Percentiles rank a stretch among this genome's conserved stretches.
phyloP scores from a whole-genome alignment of 2,888 invertebrate species.

The Epistrophella euchroma region DNA sequence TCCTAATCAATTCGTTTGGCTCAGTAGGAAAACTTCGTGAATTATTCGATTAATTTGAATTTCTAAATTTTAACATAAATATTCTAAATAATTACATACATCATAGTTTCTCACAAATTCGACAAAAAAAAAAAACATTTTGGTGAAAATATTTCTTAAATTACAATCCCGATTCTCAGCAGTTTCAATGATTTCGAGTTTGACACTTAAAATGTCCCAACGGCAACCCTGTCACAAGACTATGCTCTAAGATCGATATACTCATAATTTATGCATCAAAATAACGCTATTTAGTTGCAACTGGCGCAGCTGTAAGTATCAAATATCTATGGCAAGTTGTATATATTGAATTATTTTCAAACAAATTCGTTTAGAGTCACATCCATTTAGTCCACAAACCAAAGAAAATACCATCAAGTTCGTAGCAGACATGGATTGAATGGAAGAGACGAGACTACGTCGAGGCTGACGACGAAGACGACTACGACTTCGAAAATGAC shows the following conservation, averaged over 20 bases:
- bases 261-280: constrained; percentile 58
- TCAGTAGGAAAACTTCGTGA: too few species aligned
- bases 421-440: constrained; percentile 46
- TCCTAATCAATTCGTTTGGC: too few species aligned
- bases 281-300: constrained; percentile 46
- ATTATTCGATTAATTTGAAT: too few species aligned
- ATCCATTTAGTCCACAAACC: constrained; percentile 34
- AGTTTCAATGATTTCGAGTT: background rate
- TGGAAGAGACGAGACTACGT: constrained; percentile 35
- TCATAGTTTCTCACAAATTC: too few species aligned
- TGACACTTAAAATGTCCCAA: background rate
- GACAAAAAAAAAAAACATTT: too few species aligned
- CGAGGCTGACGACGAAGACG: constrained; percentile 18
- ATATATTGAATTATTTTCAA: constrained; percentile 58
- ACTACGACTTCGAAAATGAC: constrained; percentile 3
- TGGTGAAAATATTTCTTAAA: too few species aligned
- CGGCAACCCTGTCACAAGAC: background rate
- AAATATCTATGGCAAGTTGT: constrained; percentile 27
- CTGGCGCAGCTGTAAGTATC: constrained; percentile 12
- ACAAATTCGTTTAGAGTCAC: constrained; percentile 60
- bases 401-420: constrained; percentile 40
- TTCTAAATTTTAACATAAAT: too few species aligned
- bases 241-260: background rate
- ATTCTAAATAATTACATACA: too few species aligned
- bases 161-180: too few species aligned